These are phyloP conservation scores for Planococcus citri DNA, from an alignment of 1,140 invertebrate genomes.

Conservation along the genomic window DNA sequence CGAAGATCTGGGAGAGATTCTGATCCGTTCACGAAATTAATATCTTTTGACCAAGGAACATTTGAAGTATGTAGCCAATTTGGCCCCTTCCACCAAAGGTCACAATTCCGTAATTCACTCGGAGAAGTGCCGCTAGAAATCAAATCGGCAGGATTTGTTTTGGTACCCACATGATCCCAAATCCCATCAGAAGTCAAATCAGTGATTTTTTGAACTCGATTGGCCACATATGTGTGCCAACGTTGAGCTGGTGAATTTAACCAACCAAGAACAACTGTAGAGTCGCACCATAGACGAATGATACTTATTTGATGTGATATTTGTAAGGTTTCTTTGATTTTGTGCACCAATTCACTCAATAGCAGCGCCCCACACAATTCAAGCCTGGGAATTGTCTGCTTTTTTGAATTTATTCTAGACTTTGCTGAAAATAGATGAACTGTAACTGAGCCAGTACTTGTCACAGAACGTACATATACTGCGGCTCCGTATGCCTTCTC, in stretches of 20 bases:
- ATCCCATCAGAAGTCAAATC: constrained; percentile 21
- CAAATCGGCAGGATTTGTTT: constrained; percentile 36
- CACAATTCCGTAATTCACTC: constrained; percentile 24
- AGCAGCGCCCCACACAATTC: constrained; percentile 37
- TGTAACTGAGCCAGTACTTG: constrained; percentile 17
- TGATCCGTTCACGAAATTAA: too few relatives aligned
- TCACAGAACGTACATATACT: constrained; percentile 30
- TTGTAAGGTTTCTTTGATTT: constrained; percentile 23
- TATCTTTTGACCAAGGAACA: too few relatives aligned
- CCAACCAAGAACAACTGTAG: constrained; percentile 33
- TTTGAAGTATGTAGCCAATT: neutral
- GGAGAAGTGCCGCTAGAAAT: constrained; percentile 32
- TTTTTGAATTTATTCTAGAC: constrained; percentile 26
- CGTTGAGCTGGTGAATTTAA: constrained; percentile 27
- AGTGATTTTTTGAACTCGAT: constrained; percentile 33
- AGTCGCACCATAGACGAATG: constrained; percentile 30
- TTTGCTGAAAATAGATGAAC: constrained; percentile 25
- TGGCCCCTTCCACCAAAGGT: constrained; percentile 27
- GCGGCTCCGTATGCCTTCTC: too few relatives aligned
- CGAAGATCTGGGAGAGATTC: too few relatives aligned
- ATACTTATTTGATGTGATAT: neutral
- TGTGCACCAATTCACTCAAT: constrained; percentile 31
- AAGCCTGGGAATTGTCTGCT: constrained; percentile 36
- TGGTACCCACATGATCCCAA: constrained; percentile 35
- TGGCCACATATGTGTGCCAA: constrained; percentile 33